phyloP scores from a whole-genome alignment of 2,888 invertebrate genomes.

The Urechis unicinctus region DNA sequence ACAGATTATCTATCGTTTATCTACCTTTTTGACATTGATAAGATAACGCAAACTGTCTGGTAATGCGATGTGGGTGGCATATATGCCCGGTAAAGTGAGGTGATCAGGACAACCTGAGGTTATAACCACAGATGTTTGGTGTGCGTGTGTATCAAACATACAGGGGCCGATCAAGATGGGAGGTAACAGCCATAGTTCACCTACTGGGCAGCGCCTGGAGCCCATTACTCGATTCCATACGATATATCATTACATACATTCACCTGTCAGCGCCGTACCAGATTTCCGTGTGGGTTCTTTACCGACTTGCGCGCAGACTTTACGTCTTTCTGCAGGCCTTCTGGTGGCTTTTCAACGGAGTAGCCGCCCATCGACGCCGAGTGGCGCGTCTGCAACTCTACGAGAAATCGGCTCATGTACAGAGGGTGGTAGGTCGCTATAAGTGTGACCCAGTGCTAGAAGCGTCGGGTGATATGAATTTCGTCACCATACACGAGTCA shows the following conservation, averaged over 20 bases:
- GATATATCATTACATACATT: background rate
- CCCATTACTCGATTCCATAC: background rate
- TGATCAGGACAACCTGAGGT: too few relatives aligned
- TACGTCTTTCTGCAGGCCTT: background rate
- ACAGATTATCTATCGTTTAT: too few relatives aligned
- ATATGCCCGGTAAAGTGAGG: too few relatives aligned
- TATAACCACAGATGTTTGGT: too few relatives aligned
- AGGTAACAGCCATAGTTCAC: too few relatives aligned
- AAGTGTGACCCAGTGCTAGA: background rate
- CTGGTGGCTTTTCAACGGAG: background rate
- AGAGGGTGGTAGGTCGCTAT: background rate
- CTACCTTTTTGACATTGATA: too few relatives aligned
- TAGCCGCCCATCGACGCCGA: background rate
- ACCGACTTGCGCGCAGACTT: background rate
- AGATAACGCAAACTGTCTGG: too few relatives aligned
- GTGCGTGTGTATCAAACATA: too few relatives aligned
- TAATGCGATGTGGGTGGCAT: too few relatives aligned
- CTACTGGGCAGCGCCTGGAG: too few relatives aligned
- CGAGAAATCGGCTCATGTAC: background rate
- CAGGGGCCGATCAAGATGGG: too few relatives aligned
- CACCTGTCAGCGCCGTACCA: background rate
- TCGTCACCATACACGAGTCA: background rate
- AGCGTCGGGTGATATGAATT: background rate
- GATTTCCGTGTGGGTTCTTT: background rate
- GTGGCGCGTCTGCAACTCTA: background rate